Conservation (phyloP, 2,113 vertebrate species). For the Pyxicephalus adspersus region DNA sequence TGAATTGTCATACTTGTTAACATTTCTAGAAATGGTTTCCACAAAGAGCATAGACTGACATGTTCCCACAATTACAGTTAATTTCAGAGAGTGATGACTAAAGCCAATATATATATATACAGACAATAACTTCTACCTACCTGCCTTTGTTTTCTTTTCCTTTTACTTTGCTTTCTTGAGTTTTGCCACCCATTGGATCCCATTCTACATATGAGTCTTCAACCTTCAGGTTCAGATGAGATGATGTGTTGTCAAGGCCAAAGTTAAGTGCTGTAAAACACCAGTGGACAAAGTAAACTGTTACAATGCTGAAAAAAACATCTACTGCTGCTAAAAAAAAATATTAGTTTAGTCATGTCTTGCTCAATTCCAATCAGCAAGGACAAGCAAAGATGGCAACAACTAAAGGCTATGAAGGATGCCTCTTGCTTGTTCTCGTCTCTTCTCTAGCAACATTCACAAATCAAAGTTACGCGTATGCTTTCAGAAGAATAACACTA, state of each 20-base stretch:
- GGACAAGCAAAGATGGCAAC: too few species aligned
- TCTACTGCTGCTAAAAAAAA: too few species aligned
- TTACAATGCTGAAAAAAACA: too few species aligned
- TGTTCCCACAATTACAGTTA: not conserved
- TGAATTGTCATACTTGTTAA: not conserved
- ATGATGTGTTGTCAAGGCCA: conserved; percentile 81
- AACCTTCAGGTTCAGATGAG: conserved; percentile 89
- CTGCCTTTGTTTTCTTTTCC: conserved; percentile 89
- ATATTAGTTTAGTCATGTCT: too few species aligned
- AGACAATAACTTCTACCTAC: conserved; percentile 67
- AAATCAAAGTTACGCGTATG: too few species aligned
- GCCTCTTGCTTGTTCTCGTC: too few species aligned
- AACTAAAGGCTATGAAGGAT: too few species aligned
- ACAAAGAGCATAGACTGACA: not conserved
- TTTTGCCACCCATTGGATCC: conserved; percentile 89
- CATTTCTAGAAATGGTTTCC: not conserved
- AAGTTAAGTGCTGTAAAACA: conserved; percentile 81
- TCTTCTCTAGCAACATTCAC: too few species aligned
- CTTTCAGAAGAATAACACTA: too few species aligned
- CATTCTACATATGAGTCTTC: conserved; percentile 85
- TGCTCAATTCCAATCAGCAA: too few species aligned
- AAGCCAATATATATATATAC: not conserved
- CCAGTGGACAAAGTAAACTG: not conserved
- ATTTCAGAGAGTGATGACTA: not conserved
- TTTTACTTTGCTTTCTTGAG: conserved; percentile 83